Base-by-base conservation (phyloP, 2,797 vertebrate species). In the Sebastes baramenuke region DNA sequence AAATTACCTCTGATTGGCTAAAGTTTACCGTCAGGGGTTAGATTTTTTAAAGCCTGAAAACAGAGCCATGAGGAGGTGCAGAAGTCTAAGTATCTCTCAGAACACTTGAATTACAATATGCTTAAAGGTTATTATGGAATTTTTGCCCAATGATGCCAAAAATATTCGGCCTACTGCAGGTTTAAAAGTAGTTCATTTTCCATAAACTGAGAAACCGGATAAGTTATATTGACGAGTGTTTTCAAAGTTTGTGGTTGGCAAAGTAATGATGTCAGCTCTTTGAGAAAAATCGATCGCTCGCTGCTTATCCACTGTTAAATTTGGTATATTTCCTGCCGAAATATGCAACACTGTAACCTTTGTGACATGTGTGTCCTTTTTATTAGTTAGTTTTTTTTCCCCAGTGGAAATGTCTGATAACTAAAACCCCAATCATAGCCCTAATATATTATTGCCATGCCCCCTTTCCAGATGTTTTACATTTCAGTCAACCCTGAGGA, bases 171-270 rank as follows among this genome's bases (percentile, higher is more conserved):
- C 16, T 20, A 20, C 16, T 20, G 18, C 16, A 49, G 42, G 42
- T 49, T 52, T 52, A 52, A 68, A 56, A 22, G 75, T 11, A 4
- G 6, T 72, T 34, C 4, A 70, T 80, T 74, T 64, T 36, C 25
- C 68, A 8, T 74, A 38, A 86, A 70, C 13, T 25, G 60, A 86
- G 62, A 68, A 84, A 59, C 10, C 32, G 55, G 14, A 69, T 52
- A 25, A 14, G 24, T 30, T 67, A n/a, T 36, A 13, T 72, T 81
- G 38, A 55, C 20, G 24, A 10, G 3, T 3, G n/a, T 62, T 52
- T 56, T 86, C 52, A 55, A 78, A 18, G 36, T 81, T 80, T 79
- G 29, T 5, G 8, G n/a, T 80, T 78, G 78, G 80, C 72, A 72
- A 64, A 58, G 27, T 78, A 54, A 72, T 32, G 34, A 34, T 83